A percentile compares a stretch with the other conserved stretches of the same genome.
Conservation (phyloP, 2,113 vertebrate genomes). For the Rhipidura dahli region DNA sequence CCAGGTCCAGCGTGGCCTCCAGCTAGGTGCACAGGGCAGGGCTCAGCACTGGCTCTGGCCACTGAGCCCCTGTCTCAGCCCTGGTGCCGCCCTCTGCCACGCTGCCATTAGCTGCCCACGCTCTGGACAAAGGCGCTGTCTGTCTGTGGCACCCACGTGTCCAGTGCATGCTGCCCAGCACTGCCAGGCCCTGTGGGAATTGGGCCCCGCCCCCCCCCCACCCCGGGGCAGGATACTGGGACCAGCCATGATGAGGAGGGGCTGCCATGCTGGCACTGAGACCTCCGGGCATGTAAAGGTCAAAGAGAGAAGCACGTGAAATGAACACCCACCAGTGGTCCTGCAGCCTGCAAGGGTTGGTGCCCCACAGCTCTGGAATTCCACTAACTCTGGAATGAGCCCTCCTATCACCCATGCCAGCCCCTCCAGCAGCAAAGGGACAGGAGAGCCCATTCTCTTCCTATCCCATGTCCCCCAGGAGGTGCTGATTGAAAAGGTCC, state of each 20-base stretch:
- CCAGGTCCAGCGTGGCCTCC: slow-evolving; percentile 87
- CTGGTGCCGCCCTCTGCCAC: rapidly evolving
- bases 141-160: not conserved
- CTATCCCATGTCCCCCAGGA: not conserved
- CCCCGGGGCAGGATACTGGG: rapidly evolving
- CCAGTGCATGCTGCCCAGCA: rapidly evolving
- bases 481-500: not conserved
- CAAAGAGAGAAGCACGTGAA: not conserved
- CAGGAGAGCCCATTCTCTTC: not conserved
- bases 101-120: not conserved
- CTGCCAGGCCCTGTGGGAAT: not conserved
- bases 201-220: rapidly evolving
- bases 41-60: not conserved
- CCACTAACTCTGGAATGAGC: not conserved
- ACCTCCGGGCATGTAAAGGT: not conserved
- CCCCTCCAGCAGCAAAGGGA: not conserved
- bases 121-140: not conserved
- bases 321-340: not conserved
- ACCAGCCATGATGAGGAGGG: not conserved
- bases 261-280: not conserved
- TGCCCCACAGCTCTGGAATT: not conserved
- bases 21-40: slow-evolving; percentile 69
- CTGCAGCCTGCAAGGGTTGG: not conserved
- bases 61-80: not conserved
- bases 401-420: rapidly evolving